Base-by-base conservation (phyloP, 2,797 vertebrate species). In the Myotis planiceps region DNA sequence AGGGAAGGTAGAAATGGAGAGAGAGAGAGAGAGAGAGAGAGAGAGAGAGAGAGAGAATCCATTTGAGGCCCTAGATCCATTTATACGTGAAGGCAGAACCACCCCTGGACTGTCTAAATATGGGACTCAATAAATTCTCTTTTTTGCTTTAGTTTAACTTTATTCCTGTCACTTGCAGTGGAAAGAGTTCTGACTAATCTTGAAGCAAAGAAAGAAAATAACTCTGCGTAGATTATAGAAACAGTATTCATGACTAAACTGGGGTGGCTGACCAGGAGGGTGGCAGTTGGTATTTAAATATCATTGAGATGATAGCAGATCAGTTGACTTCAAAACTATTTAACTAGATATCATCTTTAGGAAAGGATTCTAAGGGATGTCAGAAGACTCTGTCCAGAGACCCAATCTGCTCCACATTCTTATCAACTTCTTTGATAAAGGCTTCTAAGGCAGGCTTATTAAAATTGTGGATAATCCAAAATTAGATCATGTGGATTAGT, bases 201-300 rank as follows among this genome's bases (percentile, higher is more conserved):
- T 88, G 68, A 92, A 88, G 7, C 45, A 86, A 93, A 95, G 34
- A 76, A 84, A 91, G 58, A 92, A 88, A 90, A 55, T 37, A 68
- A 53, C 42, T 85, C 66, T 75, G 39, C n/a, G 53, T 87, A 32
- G 19, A 80, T 29, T 45, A 1, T 51, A 76, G 71, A 88, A 72
- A 95, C 29, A 39, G 37, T 83, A 63, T 55, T 86, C 69, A 21
- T 25, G 51, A 88, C 49, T 75, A 63, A 88, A 82, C 34, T 53
- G 32, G 84, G 42, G 71, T 76, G 19, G 45, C 6, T 63, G 37
- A 85, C 55, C 12, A 55, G 49, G 63, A 75, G 53, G 66, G 16
- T 84, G 27, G 60, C 66, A 66, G 18, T 47, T 78, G 27, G 23
- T 29, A 37, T 78, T 72, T 32, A 74, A 90, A 89, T 60, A 27